Evolutionary conservation across 2,113 vertebrate genomes (phyloP).

Genomic region (Brachyhypopomus gauderio): DNA sequence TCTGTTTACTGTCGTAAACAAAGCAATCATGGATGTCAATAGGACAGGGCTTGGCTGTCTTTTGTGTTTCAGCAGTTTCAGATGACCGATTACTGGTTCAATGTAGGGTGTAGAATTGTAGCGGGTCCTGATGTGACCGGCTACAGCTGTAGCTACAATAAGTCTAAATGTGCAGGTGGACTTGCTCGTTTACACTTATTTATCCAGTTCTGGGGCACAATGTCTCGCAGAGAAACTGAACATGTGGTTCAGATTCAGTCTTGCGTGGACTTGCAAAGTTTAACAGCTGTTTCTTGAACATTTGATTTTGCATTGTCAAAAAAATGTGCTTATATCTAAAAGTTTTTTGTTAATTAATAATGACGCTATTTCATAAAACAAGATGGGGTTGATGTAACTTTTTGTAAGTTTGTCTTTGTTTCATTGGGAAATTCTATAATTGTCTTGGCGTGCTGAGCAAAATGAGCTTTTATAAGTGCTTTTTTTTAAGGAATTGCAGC

Average conservation of each 20-base stretch:
- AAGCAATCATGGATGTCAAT: background rate
- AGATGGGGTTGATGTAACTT: conserved; percentile 11
- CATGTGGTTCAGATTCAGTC: conserved; percentile 26
- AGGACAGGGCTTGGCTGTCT: background rate
- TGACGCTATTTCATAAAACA: conserved; percentile 26
- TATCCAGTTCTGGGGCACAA: background rate
- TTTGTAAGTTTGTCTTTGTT: background rate
- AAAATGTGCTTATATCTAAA: conserved; percentile 4
- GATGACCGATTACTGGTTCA: background rate
- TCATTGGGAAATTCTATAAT: background rate
- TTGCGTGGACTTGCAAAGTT: background rate
- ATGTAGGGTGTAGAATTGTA: no score
- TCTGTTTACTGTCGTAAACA: background rate
- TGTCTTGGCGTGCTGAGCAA: background rate
- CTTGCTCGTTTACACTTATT: background rate
- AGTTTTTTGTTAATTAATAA: conserved; percentile 29
- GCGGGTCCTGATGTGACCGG: no score
- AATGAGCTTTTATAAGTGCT: background rate
- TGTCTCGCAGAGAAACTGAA: conserved; percentile 29
- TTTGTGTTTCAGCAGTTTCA: background rate
- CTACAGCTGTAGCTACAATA: no score
- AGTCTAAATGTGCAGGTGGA: background rate
- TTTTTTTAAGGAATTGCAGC: conserved; percentile 28
- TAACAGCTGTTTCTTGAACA: conserved; percentile 22
- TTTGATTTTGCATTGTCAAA: background rate